phyloP scores from a whole-genome alignment of 2,113 vertebrate species.

The Cochlearius cochlearius region DNA sequence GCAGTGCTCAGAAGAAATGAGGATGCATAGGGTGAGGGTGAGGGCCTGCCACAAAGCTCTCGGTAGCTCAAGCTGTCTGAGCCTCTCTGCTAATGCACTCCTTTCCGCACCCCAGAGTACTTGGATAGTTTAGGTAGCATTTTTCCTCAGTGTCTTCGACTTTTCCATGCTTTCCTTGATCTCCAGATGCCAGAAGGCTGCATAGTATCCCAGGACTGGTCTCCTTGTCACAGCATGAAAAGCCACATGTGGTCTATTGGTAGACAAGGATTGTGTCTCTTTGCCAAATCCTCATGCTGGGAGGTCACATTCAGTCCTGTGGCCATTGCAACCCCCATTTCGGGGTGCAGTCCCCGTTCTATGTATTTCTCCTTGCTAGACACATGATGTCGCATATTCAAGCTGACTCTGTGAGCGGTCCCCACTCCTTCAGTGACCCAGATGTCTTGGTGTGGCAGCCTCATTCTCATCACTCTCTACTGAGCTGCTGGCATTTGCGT shows the following conservation, averaged over 20 bases:
- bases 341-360: background rate
- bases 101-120: rapidly evolving
- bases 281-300: background rate
- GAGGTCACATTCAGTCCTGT: background rate
- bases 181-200: background rate
- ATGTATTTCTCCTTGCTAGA: background rate
- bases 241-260: rapidly evolving
- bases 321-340: background rate
- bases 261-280: background rate
- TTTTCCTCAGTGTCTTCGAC: background rate
- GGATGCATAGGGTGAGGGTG: background rate
- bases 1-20: background rate
- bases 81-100: background rate
- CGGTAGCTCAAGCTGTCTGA: background rate
- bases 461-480: background rate
- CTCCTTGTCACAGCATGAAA: background rate
- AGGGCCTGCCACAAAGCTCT: background rate
- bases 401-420: background rate
- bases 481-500: background rate
- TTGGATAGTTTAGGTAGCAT: background rate
- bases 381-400: background rate
- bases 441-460: background rate
- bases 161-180: background rate
- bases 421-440: background rate
- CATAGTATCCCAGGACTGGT: background rate